Evolutionary conservation across 1,140 invertebrate species (phyloP), one percentile per base, ranked within the genome.

Genomic region (Zaprionus davidi): DNA sequence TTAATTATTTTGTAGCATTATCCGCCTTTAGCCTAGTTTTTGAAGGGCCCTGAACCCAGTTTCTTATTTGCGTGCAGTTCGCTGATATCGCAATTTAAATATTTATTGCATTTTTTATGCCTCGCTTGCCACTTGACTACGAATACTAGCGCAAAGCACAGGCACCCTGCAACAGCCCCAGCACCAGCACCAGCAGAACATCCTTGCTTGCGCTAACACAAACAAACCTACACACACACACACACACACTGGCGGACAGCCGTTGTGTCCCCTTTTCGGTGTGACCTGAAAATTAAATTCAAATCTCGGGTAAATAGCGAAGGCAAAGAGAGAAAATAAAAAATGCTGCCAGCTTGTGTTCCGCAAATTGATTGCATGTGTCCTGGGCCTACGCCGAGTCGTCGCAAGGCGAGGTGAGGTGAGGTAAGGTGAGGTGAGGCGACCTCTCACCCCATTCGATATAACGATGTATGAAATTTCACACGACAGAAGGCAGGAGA

Each of bases 241-340:
- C 24, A 17, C 22, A 59, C 24, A 58, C 24, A 59, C 55, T 34
- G 26, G 26, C 28, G 58, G 56, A 76, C 55, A 41, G 41, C 28
- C 15, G 46, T 34, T 34, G 36, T 44, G 57, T 67, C 70, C 49
- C 77, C 62, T 70, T 76, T 63, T 77, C 79, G 81, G 69, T 71
- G 51, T 88, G 84, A 88, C 84, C 84, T 79, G 68, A 90, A 88
- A 91, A 91, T 91, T 91, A 87, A 91, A 87, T 91, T 87, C 83
- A 91, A 91, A 91, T 87, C 87, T 91, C 76, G 71, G 62, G 70
- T 76, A 91, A 83, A 83, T 81, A 73, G 66, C 17, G 68, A 82
- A 71, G 58, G 78, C 66, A 82, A 79, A 75, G 75, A 72, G 74
- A 71, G 44, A 78, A 44, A 71, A 51, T 2, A 62, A 59, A 51